phyloP scores from a whole-genome alignment of 1,140 invertebrate species.

The Sinella curviseta region DNA sequence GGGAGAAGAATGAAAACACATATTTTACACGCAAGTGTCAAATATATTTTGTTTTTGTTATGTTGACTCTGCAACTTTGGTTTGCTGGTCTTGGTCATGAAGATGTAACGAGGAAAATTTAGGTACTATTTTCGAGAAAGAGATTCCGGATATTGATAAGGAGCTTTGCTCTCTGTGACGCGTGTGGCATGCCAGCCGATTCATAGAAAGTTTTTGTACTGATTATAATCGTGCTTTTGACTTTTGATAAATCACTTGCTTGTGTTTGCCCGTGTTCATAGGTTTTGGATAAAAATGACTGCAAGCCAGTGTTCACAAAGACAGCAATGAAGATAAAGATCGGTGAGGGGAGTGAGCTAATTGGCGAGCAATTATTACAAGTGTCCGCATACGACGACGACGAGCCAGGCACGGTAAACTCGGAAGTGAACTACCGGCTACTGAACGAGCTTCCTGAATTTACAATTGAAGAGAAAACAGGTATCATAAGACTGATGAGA shows the following conservation, averaged over 20 bases:
- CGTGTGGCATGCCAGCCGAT: background rate
- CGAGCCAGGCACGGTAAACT: slow-evolving; percentile 58
- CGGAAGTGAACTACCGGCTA: slow-evolving; percentile 75
- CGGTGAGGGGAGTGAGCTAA: slow-evolving; percentile 55
- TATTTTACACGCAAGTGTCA: background rate
- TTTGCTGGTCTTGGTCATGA: too few species aligned
- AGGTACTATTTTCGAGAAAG: too few species aligned
- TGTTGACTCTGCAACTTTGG: background rate
- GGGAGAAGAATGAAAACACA: background rate
- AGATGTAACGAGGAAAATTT: background rate
- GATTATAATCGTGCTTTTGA: too few species aligned
- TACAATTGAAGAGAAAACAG: slow-evolving; percentile 72
- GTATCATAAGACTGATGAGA: slow-evolving; percentile 70
- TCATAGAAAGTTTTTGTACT: too few species aligned
- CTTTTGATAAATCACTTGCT: background rate
- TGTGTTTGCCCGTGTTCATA: slow-evolving; percentile 7
- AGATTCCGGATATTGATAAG: background rate
- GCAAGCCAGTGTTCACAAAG: slow-evolving; percentile 58
- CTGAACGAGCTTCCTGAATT: slow-evolving; percentile 82
- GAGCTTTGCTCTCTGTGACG: background rate
- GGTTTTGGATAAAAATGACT: slow-evolving; percentile 58
- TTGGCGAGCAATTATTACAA: slow-evolving; percentile 56
- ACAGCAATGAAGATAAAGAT: slow-evolving; percentile 55
- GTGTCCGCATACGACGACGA: slow-evolving; percentile 60
- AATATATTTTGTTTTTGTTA: background rate